Base-by-base conservation (phyloP, 2,888 invertebrate species). In the Mechanitis mazaeus region DNA sequence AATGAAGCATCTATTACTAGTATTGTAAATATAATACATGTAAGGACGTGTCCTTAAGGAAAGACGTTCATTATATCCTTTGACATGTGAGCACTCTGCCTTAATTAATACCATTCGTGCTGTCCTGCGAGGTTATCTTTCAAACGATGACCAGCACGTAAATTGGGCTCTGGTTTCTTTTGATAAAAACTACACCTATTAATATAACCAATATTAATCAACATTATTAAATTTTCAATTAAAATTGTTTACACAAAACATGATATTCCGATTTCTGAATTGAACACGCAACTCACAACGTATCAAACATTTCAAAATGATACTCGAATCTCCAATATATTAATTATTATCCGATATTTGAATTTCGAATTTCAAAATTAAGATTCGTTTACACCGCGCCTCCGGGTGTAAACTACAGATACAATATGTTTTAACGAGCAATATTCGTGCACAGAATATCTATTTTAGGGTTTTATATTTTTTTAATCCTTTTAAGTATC, bases 21-120 rank as follows among this genome's bases (percentile, higher is more conserved):
- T 57, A 47, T 47, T 35, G 58, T 58, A 61, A 61, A 57, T 54
- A 55, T 54, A 58, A 54, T 42, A 65, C 71, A 67, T 20, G 20
- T 20, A 20, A 20, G 20, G 20, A 20, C 20, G 20, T 72, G 71
- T 74, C 74, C 75, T 75, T 75, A 75, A 78, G 80, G 80, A 80
- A 78, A 80, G 80, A 80, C 75, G 75, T 78, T 84, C 80, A 84
- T 84, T 85, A 84, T 74, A 68, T 71, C 77, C 81, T 79, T 83
- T 87, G 87, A 82, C 80, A 85, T 72, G 74, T 70, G 78, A 84
- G 80, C 73, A 35, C 35, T 75, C 78, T 80, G 75, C 76, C 77
- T 78, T 85, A 85, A 86, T 86, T 86, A 85, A 81, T 64, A 79
- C 69, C 69, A 66, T 68, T 62, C 60, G 64, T 64, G 64, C 69